phyloP scores from a whole-genome alignment of 2,888 invertebrate genomes.

The Plagodis dolabraria region DNA sequence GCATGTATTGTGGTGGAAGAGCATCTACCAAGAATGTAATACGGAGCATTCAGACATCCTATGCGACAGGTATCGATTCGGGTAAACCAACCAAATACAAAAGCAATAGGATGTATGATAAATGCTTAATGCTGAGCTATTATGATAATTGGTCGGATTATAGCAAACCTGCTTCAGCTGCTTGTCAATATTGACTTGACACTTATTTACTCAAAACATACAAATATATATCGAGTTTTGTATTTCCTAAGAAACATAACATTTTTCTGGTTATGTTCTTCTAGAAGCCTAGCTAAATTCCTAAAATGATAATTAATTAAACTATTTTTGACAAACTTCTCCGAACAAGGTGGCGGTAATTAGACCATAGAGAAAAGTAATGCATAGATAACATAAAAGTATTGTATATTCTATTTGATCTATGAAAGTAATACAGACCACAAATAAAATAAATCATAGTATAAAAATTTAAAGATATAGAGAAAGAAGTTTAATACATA shows the following conservation, averaged over 20 bases:
- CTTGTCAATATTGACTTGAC: slow-evolving; percentile 75
- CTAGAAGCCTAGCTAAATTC: too few species aligned
- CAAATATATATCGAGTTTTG: slow-evolving; percentile 9
- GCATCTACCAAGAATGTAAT: slow-evolving; percentile 28
- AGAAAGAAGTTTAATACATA: too few species aligned
- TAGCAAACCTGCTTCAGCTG: slow-evolving; percentile 66
- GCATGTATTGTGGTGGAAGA: slow-evolving; percentile 46
- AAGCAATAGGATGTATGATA: slow-evolving; percentile 34
- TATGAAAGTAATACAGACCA: too few species aligned
- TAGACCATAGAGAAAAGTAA: too few species aligned
- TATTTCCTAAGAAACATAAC: slow-evolving; percentile 30
- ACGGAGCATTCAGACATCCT: not conserved
- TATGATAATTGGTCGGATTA: slow-evolving; percentile 52
- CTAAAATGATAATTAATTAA: too few species aligned
- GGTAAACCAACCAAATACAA: slow-evolving; percentile 56
- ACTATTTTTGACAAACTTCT: too few species aligned
- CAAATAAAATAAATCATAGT: too few species aligned
- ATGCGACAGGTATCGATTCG: slow-evolving; percentile 63
- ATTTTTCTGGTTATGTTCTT: slow-evolving; percentile 25
- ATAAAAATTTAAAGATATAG: too few species aligned
- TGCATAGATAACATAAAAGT: too few species aligned
- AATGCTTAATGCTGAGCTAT: slow-evolving; percentile 11
- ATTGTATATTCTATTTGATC: too few species aligned
- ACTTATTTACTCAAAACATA: slow-evolving; percentile 30
- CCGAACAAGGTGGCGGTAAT: too few species aligned